Evolutionary conservation across 1,140 invertebrate genomes (phyloP).

Genomic region (Hesperophylax magnus): DNA sequence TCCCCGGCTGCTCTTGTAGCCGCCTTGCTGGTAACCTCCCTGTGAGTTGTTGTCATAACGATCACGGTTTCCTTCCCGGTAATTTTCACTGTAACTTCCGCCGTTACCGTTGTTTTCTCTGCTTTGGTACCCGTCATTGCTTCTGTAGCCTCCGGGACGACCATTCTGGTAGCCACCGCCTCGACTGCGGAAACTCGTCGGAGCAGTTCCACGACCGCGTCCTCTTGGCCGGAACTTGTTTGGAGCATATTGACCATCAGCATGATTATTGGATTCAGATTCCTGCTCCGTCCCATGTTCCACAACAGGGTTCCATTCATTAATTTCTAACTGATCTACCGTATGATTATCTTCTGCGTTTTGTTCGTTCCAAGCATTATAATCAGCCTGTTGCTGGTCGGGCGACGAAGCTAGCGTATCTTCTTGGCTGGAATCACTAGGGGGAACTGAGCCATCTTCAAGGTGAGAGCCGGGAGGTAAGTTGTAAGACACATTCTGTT

Average conservation of each 20-base stretch:
- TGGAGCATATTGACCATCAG: conserved; percentile 12
- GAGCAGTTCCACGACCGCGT: conserved; percentile 38
- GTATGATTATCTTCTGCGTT: conserved; percentile 32
- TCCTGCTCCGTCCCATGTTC: conserved; percentile 25
- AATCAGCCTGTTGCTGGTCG: conserved; percentile 17
- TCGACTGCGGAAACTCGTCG: conserved; percentile 42
- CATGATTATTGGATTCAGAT: conserved; percentile 30
- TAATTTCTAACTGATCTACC: conserved; percentile 47
- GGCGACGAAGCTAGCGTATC: conserved; percentile 20
- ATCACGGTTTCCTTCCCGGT: conserved; percentile 61
- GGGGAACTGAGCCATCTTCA: conserved; percentile 7
- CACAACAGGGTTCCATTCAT: conserved; percentile 49
- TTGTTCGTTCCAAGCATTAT: conserved; percentile 29
- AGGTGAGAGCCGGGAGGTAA: conserved; percentile 45
- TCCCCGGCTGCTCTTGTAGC: conserved; percentile 63
- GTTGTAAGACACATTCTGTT: conserved; percentile 48
- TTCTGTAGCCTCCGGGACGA: conserved; percentile 42
- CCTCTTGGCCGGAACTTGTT: conserved; percentile 52
- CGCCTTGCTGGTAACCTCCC: conserved; percentile 60
- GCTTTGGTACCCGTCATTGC: conserved; percentile 52
- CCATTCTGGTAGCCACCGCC: conserved; percentile 51
- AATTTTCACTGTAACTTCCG: conserved; percentile 61
- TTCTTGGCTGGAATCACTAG: conserved; percentile 34
- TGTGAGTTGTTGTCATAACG: conserved; percentile 55
- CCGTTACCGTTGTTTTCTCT: conserved; percentile 58